phyloP scores from a whole-genome alignment of 2,797 vertebrate genomes.

The Dallia pectoralis region DNA sequence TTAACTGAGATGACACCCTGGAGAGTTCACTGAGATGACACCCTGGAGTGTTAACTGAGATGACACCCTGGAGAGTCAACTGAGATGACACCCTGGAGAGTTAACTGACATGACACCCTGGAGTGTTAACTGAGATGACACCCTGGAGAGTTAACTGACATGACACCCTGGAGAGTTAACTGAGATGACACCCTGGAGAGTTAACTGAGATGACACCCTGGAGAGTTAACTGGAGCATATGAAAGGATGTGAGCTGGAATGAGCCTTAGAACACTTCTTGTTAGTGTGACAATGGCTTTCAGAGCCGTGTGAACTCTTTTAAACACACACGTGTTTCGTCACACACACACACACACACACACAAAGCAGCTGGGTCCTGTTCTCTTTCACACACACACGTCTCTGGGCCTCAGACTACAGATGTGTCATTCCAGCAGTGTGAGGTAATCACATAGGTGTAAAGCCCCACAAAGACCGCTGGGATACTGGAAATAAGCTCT shows the following conservation, averaged over 20 bases:
- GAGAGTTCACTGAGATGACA: too few species aligned
- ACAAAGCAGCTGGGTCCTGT: slow-evolving; percentile 70
- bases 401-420: slow-evolving; percentile 45
- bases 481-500: slow-evolving; percentile 52
- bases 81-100: too few species aligned
- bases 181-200: too few species aligned
- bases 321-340: slow-evolving; percentile 11
- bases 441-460: slow-evolving; percentile 75
- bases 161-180: too few species aligned
- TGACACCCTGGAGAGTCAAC: too few species aligned
- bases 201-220: too few species aligned
- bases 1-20: too few species aligned
- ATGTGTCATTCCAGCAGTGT: slow-evolving; percentile 67
- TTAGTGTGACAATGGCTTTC: slow-evolving; percentile 45
- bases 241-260: slow-evolving; percentile 34
- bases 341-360: slow-evolving; percentile 22
- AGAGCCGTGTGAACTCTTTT: slow-evolving; percentile 27
- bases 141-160: too few species aligned
- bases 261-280: slow-evolving; percentile 30
- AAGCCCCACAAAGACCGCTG: slow-evolving; percentile 57
- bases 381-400: slow-evolving; percentile 47
- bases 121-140: too few species aligned
- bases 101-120: too few species aligned
- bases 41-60: too few species aligned
- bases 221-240: slow-evolving; percentile 2